Evolutionary conservation across 2,113 vertebrate genomes (phyloP).

Genomic region (Rhizomys pruinosus): DNA sequence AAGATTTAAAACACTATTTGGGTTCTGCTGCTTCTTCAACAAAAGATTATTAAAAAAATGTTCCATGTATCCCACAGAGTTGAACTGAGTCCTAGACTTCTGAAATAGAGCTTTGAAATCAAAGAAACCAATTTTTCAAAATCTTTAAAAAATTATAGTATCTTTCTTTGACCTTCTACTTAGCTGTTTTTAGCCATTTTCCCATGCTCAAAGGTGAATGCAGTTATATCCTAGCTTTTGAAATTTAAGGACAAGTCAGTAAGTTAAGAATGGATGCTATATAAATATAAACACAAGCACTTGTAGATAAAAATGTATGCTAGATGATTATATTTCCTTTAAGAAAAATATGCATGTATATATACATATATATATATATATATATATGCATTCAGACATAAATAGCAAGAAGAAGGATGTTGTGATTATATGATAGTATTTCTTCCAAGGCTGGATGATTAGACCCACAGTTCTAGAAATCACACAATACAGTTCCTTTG

Average conservation of each 20-base stretch:
- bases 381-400: too few relatives aligned
- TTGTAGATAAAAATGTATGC: not conserved
- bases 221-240: not conserved
- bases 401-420: not conserved
- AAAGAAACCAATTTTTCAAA: not conserved
- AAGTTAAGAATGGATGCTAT: not conserved
- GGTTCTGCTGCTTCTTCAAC: not conserved
- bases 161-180: not conserved
- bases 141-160: constrained; percentile 32
- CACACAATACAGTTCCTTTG: constrained; percentile 10
- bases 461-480: not conserved
- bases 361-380: too few relatives aligned
- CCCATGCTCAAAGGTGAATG: not conserved
- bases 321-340: not conserved
- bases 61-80: not conserved
- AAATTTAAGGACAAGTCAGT: not conserved
- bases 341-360: too few relatives aligned
- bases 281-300: not conserved
- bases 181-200: not conserved
- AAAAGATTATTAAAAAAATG: not conserved
- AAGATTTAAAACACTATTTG: not conserved
- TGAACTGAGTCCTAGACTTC: not conserved
- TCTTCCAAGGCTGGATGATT: constrained; percentile 28
- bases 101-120: constrained; percentile 12
- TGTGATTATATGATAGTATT: not conserved